Percentiles rank a stretch among this genome's conserved stretches.
These are phyloP conservation scores for Xenopus laevis DNA, from an alignment of 2,113 vertebrate genomes.

Conservation along the genomic window DNA sequence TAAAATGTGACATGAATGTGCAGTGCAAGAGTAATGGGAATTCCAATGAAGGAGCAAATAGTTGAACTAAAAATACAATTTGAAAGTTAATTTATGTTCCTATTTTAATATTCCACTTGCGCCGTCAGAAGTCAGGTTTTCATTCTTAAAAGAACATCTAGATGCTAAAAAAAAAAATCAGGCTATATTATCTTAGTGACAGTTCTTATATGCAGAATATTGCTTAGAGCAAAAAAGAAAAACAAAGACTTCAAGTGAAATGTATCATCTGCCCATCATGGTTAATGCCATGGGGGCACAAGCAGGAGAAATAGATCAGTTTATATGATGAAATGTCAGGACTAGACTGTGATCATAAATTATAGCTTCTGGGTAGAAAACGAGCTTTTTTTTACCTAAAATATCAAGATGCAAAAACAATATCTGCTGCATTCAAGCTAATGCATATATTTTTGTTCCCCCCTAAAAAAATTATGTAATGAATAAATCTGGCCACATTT, in stretches of 20 bases:
- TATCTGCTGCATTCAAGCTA: neutral
- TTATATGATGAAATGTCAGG: slow-evolving; percentile 54
- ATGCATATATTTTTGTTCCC: no score
- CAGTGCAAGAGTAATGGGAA: slow-evolving; percentile 20
- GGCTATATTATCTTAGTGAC: slow-evolving; percentile 36
- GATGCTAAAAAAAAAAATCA: slow-evolving; percentile 14
- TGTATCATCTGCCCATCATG: slow-evolving; percentile 52
- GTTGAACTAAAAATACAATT: slow-evolving; percentile 28
- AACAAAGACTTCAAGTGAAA: slow-evolving; percentile 45
- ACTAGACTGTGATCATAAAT: slow-evolving; percentile 31
- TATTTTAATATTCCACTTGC: slow-evolving; percentile 42
- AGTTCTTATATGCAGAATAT: slow-evolving; percentile 45
- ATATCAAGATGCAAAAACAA: neutral
- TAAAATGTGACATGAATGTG: slow-evolving; percentile 12
- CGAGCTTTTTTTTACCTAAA: neutral
- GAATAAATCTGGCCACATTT: no score
- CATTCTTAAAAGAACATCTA: slow-evolving; percentile 16
- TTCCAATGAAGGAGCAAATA: neutral
- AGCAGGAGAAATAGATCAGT: slow-evolving; percentile 51
- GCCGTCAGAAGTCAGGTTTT: slow-evolving; percentile 4
- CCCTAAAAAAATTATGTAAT: no score
- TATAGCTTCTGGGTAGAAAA: neutral
- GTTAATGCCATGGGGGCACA: slow-evolving; percentile 44
- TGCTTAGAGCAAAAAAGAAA: slow-evolving; percentile 32
- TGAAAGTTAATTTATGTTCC: slow-evolving; percentile 37